Conservation (phyloP, 2,797 vertebrate genomes). For the Hafferia zeledoni region DNA sequence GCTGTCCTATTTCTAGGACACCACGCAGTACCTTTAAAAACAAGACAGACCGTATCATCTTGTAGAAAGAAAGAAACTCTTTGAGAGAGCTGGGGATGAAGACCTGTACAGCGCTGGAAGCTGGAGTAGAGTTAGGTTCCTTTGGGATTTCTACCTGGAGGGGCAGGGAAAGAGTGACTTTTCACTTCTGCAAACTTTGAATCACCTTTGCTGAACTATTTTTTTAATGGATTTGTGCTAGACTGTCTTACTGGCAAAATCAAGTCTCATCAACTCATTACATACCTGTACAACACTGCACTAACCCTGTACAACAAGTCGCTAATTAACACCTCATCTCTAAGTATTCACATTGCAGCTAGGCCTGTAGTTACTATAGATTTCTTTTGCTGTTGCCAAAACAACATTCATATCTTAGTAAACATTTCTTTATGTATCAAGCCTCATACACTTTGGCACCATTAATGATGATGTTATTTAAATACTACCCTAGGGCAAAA, state of each 20-base stretch:
- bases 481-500: not conserved
- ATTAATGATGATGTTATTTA: not conserved
- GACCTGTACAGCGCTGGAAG: not conserved
- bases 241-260: not conserved
- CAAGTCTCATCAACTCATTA: not conserved
- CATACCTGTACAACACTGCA: not conserved
- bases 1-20: not conserved
- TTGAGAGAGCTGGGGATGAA: not conserved
- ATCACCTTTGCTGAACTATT: not conserved
- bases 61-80: not conserved
- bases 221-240: not conserved
- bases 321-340: not conserved
- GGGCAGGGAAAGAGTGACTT: not conserved
- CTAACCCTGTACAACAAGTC: not conserved
- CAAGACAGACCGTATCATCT: not conserved
- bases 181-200: not conserved
- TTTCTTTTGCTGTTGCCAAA: not conserved
- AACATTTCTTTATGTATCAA: not conserved
- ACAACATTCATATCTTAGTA: not conserved
- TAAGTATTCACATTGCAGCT: not conserved
- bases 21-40: not conserved
- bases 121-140: not conserved
- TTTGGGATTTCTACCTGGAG: not conserved
- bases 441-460: not conserved
- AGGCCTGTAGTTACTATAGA: not conserved